A percentile compares a stretch with the other conserved stretches of the same genome.
phyloP scores from a whole-genome alignment of 2,888 invertebrate species.

The Theretra japonica region DNA sequence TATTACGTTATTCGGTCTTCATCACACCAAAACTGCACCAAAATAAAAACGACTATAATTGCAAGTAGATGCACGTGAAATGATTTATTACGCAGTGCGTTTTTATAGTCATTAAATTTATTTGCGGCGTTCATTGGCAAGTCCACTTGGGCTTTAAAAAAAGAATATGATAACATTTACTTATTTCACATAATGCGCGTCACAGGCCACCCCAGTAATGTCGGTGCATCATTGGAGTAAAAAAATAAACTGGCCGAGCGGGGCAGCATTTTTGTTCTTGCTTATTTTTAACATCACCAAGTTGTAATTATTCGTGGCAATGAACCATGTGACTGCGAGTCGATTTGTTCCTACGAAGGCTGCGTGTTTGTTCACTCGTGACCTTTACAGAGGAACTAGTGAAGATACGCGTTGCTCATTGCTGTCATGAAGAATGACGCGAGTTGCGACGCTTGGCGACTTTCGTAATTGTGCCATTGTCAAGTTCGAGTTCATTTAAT shows the following conservation, averaged over 20 bases:
- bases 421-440: constrained; percentile 32
- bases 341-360: constrained; percentile 58
- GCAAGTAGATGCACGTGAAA: not conserved
- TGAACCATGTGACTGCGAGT: constrained; percentile 56
- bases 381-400: constrained; percentile 66
- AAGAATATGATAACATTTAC: constrained; percentile 1
- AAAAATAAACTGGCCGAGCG: constrained; percentile 57
- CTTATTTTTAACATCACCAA: constrained; percentile 60
- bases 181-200: constrained; percentile 47
- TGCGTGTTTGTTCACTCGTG: constrained; percentile 76
- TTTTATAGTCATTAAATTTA: not conserved
- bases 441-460: not conserved
- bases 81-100: not conserved
- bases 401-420: constrained; percentile 48
- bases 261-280: constrained; percentile 46
- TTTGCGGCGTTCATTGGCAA: not conserved
- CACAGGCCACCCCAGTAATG: constrained; percentile 50
- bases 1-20: not conserved
- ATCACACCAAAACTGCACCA: not conserved
- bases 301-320: constrained; percentile 72
- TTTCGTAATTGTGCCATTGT: constrained; percentile 6
- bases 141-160: not conserved
- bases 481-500: not conserved
- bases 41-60: not conserved
- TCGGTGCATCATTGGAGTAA: constrained; percentile 50